A percentile compares a stretch with the other conserved stretches of the same genome.
These are phyloP conservation scores for Etheostoma spectabile DNA, from an alignment of 2,113 vertebrate genomes.

Conservation along the genomic window DNA sequence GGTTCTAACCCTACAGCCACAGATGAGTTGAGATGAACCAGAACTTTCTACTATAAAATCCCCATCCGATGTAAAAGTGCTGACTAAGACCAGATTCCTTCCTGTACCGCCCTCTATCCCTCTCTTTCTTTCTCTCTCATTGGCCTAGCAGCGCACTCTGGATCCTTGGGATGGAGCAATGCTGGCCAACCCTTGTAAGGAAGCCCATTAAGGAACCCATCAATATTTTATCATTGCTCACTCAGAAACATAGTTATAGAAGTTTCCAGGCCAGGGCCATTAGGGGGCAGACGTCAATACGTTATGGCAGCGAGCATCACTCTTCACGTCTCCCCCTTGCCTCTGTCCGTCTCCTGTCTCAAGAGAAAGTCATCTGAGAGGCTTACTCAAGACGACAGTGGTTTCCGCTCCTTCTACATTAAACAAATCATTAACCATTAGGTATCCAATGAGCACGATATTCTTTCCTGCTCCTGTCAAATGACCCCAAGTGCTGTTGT, in stretches of 20 bases:
- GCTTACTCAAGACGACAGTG: slow-evolving; percentile 71
- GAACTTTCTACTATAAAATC: slow-evolving; percentile 60
- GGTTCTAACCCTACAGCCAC: slow-evolving; percentile 45
- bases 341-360: slow-evolving; percentile 58
- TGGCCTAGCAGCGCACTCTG: slow-evolving; percentile 52
- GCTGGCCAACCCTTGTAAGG: slow-evolving; percentile 77
- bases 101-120: slow-evolving; percentile 52
- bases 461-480: slow-evolving; percentile 60
- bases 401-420: slow-evolving; percentile 78
- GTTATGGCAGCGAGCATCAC: slow-evolving; percentile 71
- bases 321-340: slow-evolving; percentile 29
- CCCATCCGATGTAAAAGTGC: slow-evolving; percentile 61
- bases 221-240: slow-evolving; percentile 94
- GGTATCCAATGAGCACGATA: slow-evolving; percentile 60
- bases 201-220: slow-evolving; percentile 87
- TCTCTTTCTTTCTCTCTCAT: slow-evolving; percentile 44
- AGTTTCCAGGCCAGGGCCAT: slow-evolving; percentile 83
- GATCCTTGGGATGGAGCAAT: slow-evolving; percentile 57
- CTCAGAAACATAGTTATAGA: slow-evolving; percentile 82
- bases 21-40: slow-evolving; percentile 52
- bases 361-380: slow-evolving; percentile 71
- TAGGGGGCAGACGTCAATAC: slow-evolving; percentile 83
- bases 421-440: slow-evolving; percentile 84
- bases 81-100: slow-evolving; percentile 73
- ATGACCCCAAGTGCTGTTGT: slow-evolving; percentile 50